Evolutionary conservation across 2,797 vertebrate species (phyloP).

Genomic region (Lithobates pipiens): DNA sequence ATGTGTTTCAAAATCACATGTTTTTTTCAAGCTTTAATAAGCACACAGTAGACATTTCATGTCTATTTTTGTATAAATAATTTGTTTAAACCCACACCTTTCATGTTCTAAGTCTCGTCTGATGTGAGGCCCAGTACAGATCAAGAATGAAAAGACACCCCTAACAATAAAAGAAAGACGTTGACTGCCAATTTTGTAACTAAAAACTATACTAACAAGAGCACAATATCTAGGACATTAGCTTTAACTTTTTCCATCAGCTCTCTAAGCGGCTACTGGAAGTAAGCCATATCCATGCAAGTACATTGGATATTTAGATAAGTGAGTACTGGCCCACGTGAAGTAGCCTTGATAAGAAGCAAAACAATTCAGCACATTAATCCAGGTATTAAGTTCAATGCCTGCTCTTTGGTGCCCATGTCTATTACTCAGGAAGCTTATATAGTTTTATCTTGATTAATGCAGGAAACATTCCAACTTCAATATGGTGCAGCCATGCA

Average conservation of each 20-base stretch:
- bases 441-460: conserved; percentile 53
- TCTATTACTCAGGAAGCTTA: conserved; percentile 56
- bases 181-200: conserved; percentile 51
- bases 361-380: conserved; percentile 56
- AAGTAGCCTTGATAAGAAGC: conserved; percentile 54
- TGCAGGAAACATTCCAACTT: conserved; percentile 52
- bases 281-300: conserved; percentile 43
- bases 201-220: conserved; percentile 55
- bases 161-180: conserved; percentile 39
- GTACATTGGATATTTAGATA: conserved; percentile 53
- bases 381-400: conserved; percentile 55
- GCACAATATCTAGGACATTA: conserved; percentile 48
- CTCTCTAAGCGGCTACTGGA: conserved; percentile 56
- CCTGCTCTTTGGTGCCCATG: conserved; percentile 52
- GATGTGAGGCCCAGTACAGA: conserved; percentile 30
- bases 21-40: background rate
- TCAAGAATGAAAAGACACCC: conserved; percentile 32
- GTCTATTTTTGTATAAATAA: conserved; percentile 33
- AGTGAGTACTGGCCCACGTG: conserved; percentile 47
- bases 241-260: conserved; percentile 53
- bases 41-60: conserved; percentile 33
- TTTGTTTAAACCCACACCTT: conserved; percentile 26
- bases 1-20: background rate
- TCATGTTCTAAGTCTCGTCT: conserved; percentile 13
- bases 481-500: conserved; percentile 40